Percentiles rank a stretch among this genome's conserved stretches.
Evolutionary conservation across 2,797 vertebrate species (phyloP).

Genomic region (Eulemur albifrons): DNA sequence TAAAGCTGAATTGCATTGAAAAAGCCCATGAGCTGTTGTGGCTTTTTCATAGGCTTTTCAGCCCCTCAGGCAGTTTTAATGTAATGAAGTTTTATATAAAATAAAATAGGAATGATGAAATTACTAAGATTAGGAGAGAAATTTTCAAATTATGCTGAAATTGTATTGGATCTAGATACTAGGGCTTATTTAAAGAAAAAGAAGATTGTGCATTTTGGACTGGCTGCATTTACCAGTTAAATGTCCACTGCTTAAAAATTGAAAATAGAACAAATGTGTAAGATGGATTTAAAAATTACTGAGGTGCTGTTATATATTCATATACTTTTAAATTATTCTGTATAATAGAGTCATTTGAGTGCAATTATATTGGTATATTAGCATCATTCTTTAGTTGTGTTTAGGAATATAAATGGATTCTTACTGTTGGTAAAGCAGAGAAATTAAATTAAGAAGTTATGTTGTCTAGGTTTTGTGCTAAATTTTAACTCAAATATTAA

Average conservation of each 20-base stretch:
- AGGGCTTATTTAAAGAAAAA: conserved; percentile 39
- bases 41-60: conserved; percentile 49
- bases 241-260: conserved; percentile 27
- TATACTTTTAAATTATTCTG: conserved; percentile 22
- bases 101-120: background rate
- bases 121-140: conserved; percentile 37
- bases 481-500: conserved; percentile 34
- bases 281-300: conserved; percentile 29
- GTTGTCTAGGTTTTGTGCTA: background rate
- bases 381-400: background rate
- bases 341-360: conserved; percentile 13
- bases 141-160: conserved; percentile 48
- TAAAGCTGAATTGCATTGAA: conserved; percentile 43
- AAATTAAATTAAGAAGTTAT: conserved; percentile 1
- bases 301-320: conserved; percentile 19
- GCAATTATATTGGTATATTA: conserved; percentile 12
- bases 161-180: conserved; percentile 21
- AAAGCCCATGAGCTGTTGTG: background rate
- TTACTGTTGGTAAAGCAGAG: conserved; percentile 17
- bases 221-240: conserved; percentile 9
- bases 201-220: background rate
- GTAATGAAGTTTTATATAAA: conserved; percentile 47
- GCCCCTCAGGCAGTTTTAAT: background rate
- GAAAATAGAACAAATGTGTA: background rate
- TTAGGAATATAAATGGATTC: conserved; percentile 11